These are phyloP conservation scores for Papilio gigon DNA, from an alignment of 2,888 invertebrate genomes.

Conservation along the genomic window DNA sequence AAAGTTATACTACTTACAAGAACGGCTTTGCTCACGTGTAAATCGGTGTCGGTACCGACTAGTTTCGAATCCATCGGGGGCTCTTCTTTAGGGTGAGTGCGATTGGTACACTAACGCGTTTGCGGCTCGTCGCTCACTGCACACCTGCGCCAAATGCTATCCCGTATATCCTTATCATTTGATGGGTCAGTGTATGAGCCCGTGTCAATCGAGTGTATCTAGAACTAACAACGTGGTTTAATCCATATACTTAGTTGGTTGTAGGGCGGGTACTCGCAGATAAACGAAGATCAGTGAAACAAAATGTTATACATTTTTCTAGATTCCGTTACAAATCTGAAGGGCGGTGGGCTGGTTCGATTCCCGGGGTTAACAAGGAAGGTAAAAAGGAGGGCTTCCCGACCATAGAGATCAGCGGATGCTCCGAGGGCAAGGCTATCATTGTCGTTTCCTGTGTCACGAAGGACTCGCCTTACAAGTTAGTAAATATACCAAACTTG, in stretches of 20 bases:
- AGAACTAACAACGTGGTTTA: slow-evolving; percentile 12
- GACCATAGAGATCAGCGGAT: slow-evolving; percentile 92
- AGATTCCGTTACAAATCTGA: slow-evolving; percentile 97
- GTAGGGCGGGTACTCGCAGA: no score
- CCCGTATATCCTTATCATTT: slow-evolving; percentile 2
- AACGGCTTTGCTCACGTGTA: no score
- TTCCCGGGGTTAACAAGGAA: slow-evolving; percentile 94
- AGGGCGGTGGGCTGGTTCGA: slow-evolving; percentile 97
- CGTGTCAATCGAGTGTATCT: not conserved
- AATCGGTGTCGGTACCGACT: no score
- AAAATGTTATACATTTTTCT: slow-evolving; percentile 45
- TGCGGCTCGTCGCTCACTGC: no score
- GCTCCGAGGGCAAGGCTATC: slow-evolving; percentile 89
- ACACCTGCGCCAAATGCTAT: no score
- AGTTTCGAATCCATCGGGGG: no score
- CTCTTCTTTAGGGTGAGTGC: no score
- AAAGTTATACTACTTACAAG: no score
- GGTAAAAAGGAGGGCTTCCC: slow-evolving; percentile 96
- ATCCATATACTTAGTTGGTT: not conserved
- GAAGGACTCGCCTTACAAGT: slow-evolving; percentile 92
- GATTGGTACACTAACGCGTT: no score
- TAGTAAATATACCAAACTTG: slow-evolving; percentile 32
- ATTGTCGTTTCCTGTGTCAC: slow-evolving; percentile 98
- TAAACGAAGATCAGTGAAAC: not conserved
- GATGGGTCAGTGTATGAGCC: slow-evolving; percentile 1